phyloP scores from a whole-genome alignment of 2,888 invertebrate species.

The Isoperla grammatica region DNA sequence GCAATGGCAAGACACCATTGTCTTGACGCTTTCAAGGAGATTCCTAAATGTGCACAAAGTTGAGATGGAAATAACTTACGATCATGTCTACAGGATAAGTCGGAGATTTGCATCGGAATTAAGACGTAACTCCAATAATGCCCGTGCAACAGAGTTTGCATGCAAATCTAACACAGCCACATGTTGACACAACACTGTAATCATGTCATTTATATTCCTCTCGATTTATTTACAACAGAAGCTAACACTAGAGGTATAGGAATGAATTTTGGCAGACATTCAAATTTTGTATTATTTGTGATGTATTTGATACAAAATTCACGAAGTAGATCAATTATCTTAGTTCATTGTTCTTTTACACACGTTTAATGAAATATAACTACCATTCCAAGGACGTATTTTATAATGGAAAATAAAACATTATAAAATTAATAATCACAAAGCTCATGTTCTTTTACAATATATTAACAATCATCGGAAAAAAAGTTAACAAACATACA shows the following conservation, averaged over 20 bases:
- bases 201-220: slow-evolving; percentile 10
- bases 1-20: background rate
- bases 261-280: slow-evolving; percentile 6
- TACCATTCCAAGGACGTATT: no score
- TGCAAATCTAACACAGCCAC: slow-evolving; percentile 3
- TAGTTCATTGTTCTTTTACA: no score
- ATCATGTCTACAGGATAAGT: background rate
- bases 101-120: slow-evolving; percentile 7
- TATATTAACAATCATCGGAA: no score
- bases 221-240: slow-evolving; percentile 12
- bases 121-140: background rate
- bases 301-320: no score
- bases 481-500: no score
- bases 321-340: no score
- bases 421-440: no score
- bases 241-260: background rate
- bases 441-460: no score
- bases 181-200: background rate
- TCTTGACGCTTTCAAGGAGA: background rate
- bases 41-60: background rate
- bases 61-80: background rate
- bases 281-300: no score
- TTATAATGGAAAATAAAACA: no score
- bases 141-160: background rate
- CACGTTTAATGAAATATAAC: no score